Evolutionary conservation across 2,888 invertebrate species (phyloP).

Genomic region (Liopterus haemorrhoidalis): DNA sequence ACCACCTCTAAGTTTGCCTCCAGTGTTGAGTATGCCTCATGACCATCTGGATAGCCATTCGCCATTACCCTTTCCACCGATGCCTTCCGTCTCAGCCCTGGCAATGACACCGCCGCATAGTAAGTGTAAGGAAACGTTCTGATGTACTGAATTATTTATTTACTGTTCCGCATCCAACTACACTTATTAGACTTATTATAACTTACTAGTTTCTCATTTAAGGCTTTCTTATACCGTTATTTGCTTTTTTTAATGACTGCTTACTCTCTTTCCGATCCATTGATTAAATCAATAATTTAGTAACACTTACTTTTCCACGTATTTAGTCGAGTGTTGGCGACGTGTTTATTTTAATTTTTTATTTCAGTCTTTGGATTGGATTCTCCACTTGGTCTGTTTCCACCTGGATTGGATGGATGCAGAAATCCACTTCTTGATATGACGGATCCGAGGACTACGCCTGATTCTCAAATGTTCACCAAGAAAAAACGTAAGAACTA

Average conservation of each 20-base stretch:
- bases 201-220: conserved; percentile 5
- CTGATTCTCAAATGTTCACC: conserved; percentile 61
- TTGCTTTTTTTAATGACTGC: conserved; percentile 8
- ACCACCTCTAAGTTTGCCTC: conserved; percentile 52
- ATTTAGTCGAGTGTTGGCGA: too few relatives aligned
- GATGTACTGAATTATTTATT: conserved; percentile 5
- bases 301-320: too few relatives aligned
- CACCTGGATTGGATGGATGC: conserved; percentile 68
- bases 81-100: conserved; percentile 67
- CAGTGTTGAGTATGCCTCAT: conserved; percentile 39
- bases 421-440: conserved; percentile 71
- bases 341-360: conserved; percentile 28
- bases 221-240: conserved; percentile 3
- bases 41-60: conserved; percentile 44
- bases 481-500: conserved; percentile 74
- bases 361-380: conserved; percentile 68
- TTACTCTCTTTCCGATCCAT: conserved; percentile 10
- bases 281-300: conserved; percentile 15
- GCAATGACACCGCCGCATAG: conserved; percentile 78
- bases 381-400: conserved; percentile 67
- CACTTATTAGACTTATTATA: neutral
- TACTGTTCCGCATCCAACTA: neutral
- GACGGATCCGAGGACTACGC: conserved; percentile 62
- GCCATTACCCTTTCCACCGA: conserved; percentile 66
- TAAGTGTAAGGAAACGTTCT: conserved; percentile 50